Conservation (phyloP, 2,888 invertebrate species). For the Drosophila silvestris region DNA sequence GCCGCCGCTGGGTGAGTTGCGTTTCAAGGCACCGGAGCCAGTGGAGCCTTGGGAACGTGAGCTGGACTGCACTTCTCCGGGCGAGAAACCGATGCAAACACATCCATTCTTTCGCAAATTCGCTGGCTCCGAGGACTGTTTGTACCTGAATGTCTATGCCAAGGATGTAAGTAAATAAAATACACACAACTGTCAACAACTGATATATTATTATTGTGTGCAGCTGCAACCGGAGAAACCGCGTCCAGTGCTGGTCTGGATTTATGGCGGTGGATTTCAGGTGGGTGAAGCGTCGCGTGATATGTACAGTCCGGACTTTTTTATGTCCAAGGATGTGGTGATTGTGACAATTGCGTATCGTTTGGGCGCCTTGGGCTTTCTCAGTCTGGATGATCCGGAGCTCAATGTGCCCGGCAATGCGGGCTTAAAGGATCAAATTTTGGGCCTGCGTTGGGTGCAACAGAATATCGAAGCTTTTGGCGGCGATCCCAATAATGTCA, state of each 20-base stretch:
- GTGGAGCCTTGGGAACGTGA: constrained; percentile 84
- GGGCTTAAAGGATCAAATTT: constrained; percentile 86
- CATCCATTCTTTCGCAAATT: constrained; percentile 81
- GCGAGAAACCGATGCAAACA: constrained; percentile 82
- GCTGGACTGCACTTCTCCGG: constrained; percentile 84
- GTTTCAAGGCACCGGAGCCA: constrained; percentile 85
- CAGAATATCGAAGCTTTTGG: constrained; percentile 86
- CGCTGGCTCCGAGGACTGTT: constrained; percentile 86
- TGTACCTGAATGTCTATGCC: constrained; percentile 86
- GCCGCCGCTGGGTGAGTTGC: constrained; percentile 82
- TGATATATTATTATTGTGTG: neutral
- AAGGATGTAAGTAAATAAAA: constrained; percentile 76
- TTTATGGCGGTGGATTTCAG: constrained; percentile 86
- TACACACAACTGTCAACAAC: neutral
- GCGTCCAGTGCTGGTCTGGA: constrained; percentile 86
- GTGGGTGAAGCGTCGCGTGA: constrained; percentile 85
- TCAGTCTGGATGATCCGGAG: constrained; percentile 85
- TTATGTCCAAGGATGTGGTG: constrained; percentile 86
- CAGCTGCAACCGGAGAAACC: constrained; percentile 74
- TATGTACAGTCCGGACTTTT: constrained; percentile 85
- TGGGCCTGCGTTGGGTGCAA: constrained; percentile 86
- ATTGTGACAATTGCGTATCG: constrained; percentile 86
- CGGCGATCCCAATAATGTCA: constrained; percentile 86
- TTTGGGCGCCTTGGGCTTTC: constrained; percentile 86
- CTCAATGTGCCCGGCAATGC: constrained; percentile 86